Evolutionary conservation across 2,113 vertebrate species (phyloP).

Genomic region (Cyanocitta stelleri): DNA sequence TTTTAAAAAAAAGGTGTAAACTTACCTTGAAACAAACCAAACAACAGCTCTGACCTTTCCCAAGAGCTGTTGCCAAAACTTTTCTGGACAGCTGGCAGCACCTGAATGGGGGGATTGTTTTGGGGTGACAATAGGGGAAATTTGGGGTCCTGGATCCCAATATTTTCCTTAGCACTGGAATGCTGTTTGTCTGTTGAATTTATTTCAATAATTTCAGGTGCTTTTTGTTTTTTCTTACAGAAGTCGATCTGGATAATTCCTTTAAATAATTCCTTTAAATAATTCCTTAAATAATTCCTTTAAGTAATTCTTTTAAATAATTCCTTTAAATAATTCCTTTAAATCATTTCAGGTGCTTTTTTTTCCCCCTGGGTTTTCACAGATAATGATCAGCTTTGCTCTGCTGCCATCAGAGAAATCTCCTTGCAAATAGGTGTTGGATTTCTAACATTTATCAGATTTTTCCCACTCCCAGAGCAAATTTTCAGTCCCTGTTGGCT

Average conservation of each 20-base stretch:
- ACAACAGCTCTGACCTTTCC: background rate
- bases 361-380: background rate
- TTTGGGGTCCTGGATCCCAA: background rate
- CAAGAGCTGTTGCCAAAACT: background rate
- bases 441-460: slow-evolving; percentile 52
- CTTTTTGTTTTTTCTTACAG: background rate
- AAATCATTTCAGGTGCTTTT: background rate
- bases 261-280: background rate
- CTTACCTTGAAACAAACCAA: background rate
- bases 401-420: background rate
- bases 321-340: background rate
- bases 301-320: background rate
- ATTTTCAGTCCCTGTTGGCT: slow-evolving; percentile 36
- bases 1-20: accelerated
- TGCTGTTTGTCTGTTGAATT: accelerated
- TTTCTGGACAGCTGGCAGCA: background rate
- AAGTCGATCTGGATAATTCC: background rate
- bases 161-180: background rate
- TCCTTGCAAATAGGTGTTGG: background rate
- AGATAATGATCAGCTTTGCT: background rate
- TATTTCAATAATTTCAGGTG: background rate
- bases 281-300: background rate
- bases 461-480: background rate
- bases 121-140: background rate
- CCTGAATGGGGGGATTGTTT: background rate